Conservation (phyloP, 1,140 invertebrate species). For the Penaeus vannamei region DNA sequence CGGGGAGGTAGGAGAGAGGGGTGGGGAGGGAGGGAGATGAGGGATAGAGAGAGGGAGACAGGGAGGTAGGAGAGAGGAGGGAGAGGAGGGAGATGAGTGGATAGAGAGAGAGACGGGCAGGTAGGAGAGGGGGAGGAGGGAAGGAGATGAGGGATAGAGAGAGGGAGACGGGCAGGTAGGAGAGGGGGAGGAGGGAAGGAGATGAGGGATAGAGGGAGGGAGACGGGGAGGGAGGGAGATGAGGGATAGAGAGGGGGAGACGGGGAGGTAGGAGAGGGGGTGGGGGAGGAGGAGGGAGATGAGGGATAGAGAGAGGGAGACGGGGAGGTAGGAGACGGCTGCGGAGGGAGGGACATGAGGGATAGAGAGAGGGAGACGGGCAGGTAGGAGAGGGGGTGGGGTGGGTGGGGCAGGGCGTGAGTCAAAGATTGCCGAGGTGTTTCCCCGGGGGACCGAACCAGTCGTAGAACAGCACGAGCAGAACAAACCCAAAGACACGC, state of each 20-base stretch:
- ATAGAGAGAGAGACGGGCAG: not conserved
- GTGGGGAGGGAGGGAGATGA: too few species aligned
- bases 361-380: not conserved
- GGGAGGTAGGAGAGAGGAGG: too few species aligned
- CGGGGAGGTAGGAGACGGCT: too few species aligned
- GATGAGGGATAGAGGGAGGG: not conserved
- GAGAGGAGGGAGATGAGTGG: not conserved
- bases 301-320: not conserved
- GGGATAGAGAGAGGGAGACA: not conserved
- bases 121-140: too few species aligned
- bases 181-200: not conserved
- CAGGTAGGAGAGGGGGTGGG: not conserved
- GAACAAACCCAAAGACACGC: too few species aligned
- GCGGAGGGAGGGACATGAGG: too few species aligned
- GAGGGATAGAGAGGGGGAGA: slow-evolving; percentile 9
- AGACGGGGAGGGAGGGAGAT: not conserved
- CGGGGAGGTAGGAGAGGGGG: not conserved
- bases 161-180: not conserved
- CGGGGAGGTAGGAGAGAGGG: too few species aligned
- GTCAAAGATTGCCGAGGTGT: too few species aligned
- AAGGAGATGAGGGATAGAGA: not conserved
- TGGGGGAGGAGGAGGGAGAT: not conserved
- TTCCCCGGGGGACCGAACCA: too few species aligned
- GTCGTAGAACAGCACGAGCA: too few species aligned
- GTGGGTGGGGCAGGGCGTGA: too few species aligned